phyloP scores from a whole-genome alignment of 2,113 vertebrate genomes.

The Fregata magnificens region DNA sequence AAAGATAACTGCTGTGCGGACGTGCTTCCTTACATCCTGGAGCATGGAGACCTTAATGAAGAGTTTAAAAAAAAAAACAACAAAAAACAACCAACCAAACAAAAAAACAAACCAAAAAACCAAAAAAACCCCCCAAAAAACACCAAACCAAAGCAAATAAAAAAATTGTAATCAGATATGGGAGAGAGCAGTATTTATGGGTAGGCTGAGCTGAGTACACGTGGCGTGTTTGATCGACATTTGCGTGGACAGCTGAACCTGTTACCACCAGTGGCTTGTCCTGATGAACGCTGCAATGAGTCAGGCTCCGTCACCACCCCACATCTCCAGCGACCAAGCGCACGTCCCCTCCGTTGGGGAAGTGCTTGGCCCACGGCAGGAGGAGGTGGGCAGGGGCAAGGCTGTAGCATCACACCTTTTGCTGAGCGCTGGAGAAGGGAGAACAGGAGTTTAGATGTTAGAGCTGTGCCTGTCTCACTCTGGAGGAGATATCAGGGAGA shows the following conservation, averaged over 20 bases:
- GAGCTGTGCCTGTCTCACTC: neutral
- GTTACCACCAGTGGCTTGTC: neutral
- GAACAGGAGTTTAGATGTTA: neutral
- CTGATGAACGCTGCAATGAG: neutral
- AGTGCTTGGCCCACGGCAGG: accelerated
- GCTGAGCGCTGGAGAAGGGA: neutral
- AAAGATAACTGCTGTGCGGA: neutral
- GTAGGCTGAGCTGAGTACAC: neutral
- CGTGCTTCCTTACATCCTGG: accelerated
- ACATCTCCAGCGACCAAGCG: neutral
- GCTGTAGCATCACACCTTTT: neutral
- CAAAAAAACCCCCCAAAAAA: too few species aligned
- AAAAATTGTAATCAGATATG: too few species aligned
- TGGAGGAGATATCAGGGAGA: neutral
- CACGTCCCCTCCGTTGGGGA: neutral
- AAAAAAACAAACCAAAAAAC: too few species aligned
- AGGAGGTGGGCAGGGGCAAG: neutral
- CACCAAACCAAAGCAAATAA: too few species aligned
- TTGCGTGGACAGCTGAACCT: neutral
- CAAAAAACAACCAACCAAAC: too few species aligned
- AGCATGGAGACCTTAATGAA: accelerated
- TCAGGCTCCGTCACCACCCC: neutral
- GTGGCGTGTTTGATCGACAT: accelerated
- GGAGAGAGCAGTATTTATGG: neutral
- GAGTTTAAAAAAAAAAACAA: neutral